Evolutionary conservation across 2,888 invertebrate species (phyloP), one percentile per base, ranked within the genome.

Genomic region (Phaonia tiefii): DNA sequence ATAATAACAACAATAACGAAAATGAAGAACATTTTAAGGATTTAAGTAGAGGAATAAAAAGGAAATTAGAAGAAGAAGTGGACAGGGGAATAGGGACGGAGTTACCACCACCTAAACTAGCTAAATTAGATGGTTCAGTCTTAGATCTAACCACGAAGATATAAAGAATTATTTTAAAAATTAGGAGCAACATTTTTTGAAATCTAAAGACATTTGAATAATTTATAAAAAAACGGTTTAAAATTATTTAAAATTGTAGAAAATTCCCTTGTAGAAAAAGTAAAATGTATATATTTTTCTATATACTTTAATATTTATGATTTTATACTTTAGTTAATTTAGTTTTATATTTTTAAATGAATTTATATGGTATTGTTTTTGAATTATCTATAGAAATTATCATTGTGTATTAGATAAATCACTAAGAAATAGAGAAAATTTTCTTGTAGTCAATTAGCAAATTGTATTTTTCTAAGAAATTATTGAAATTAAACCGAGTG

Each of bases 401-500:
- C n/a, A 44, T 5, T 65, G 1, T 66, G n/a, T 31, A 31, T 31
- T 31, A 67, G 17, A 15, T 49, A 58, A 71, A 56, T 39, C 22
- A 3, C 46, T 65, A 49, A 69, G n/a, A 65, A 15, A 65, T 77
- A 77, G 63, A 17, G 8, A 56, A 70, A 75, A 80, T 76, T 80
- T 25, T 60, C 69, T 79, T 84, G 87, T 88, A 87, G 87, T 87
- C 87, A 87, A 87, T 87, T 87, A 88, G 88, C 87, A 86, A 87
- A 87, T 87, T 86, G 84, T 83, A 83, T 66, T 17, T 46, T 49
- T 22, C 20, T 46, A 20, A 67, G 31, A 26, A 63, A 39, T 63
- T 39, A 37, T 15, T 37, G 22, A 25, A 63, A 63, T 5, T 37
- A 13, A 37, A 78, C 46, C 70, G 44, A 65, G 65, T 56, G 56